Evolutionary conservation across 1,140 invertebrate species (phyloP), one percentile per base, ranked within the genome.

Genomic region (Steinernema khuongi): DNA sequence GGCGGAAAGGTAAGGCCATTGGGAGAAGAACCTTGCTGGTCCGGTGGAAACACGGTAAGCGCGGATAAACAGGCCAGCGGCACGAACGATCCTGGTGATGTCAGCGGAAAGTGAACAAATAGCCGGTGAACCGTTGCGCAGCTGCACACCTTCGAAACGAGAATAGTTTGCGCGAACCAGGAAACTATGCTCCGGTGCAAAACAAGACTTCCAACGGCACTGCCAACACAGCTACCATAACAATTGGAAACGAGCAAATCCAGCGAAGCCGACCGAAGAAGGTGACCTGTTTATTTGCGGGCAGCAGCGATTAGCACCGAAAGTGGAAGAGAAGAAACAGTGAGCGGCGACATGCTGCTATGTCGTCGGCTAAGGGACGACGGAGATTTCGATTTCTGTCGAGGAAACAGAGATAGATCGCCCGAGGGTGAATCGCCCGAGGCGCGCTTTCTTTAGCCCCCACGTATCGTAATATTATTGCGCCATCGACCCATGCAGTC

Each of bases 391-490:
- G 50, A 60, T 60, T 60, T 60, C 50, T 60, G 50, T 60, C 22
- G 50, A 60, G 50, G 50, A 14, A 60, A 60, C 50, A 60, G 7
- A n/a, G 50, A 26, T 60, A 60, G 50, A 60, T 60, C 19, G 50
- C 50, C 50, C 26, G 36, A 60, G 50, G 50, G 50, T 22, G 50
- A 60, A 60, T 60, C 50, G 50, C 50, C 50, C 50, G 50, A 14
- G 50, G 50, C 50, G 14, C 14, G 50, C 11, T 60, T 60, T 60
- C 50, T 60, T 60, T 60, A 60, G 50, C 50, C 50, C 50, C 11
- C 50, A 60, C 50, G 50, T 60, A 60, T 60, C 50, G 50, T 60
- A 60, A 60, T 60, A 60, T 60, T 60, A 60, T 60, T 60, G 50
- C 50, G 50, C 50, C 50, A 60, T 60, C 50, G 50, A 60, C 50